Evolutionary conservation across 2,888 invertebrate species (phyloP).

Genomic region (Eulithis testata): DNA sequence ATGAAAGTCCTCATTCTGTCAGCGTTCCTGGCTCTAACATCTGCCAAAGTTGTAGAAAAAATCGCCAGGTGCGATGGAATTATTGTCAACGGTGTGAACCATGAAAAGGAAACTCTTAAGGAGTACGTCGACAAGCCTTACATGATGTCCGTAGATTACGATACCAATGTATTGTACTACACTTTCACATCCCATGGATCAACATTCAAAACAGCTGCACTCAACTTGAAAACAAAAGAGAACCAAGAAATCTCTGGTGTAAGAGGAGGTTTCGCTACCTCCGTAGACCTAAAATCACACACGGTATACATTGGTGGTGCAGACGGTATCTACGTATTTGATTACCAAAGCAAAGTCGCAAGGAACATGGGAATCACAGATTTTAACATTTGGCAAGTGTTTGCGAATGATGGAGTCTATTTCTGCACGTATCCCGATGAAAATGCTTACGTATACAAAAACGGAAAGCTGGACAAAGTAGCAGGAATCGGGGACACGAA

Average conservation of each 20-base stretch:
- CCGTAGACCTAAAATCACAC: conserved; percentile 55
- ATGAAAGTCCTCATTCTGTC: conserved; percentile 44
- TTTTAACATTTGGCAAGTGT: conserved; percentile 70
- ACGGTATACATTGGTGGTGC: conserved; percentile 65
- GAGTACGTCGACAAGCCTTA: conserved; percentile 56
- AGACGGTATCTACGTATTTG: conserved; percentile 61
- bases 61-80: conserved; percentile 35
- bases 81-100: conserved; percentile 34
- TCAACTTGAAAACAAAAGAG: conserved; percentile 60
- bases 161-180: conserved; percentile 66
- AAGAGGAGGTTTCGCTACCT: conserved; percentile 61
- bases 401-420: conserved; percentile 61
- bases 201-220: conserved; percentile 55
- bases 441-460: conserved; percentile 47
- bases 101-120: conserved; percentile 52
- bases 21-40: conserved; percentile 35
- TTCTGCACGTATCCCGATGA: conserved; percentile 61
- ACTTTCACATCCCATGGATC: conserved; percentile 49
- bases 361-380: conserved; percentile 46
- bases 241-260: conserved; percentile 55
- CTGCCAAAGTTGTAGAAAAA: conserved; percentile 33
- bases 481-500: conserved; percentile 45
- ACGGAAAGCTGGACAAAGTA: conserved; percentile 39
- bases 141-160: conserved; percentile 65
- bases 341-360: conserved; percentile 55